Percentiles rank a stretch among this genome's conserved stretches.
phyloP scores from a whole-genome alignment of 2,113 vertebrate genomes.

The Acrocephalus arundinaceus region DNA sequence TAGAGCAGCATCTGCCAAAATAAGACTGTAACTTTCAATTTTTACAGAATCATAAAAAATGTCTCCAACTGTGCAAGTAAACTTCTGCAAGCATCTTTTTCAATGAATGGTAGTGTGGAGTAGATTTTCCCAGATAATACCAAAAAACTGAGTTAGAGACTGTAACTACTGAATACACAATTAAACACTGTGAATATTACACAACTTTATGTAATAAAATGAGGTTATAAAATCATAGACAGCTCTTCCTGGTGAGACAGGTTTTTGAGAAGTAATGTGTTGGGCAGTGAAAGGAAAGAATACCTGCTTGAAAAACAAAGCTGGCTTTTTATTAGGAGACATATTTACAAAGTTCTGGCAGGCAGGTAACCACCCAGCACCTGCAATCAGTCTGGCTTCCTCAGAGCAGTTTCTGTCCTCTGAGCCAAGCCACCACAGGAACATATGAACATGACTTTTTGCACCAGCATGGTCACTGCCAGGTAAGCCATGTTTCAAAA shows the following conservation, averaged over 20 bases:
- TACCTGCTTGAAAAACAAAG: neutral
- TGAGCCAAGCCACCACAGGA: neutral
- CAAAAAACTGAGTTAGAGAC: neutral
- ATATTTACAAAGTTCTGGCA: neutral
- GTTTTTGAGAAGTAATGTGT: neutral
- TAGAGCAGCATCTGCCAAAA: slow-evolving; percentile 65
- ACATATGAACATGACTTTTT: neutral
- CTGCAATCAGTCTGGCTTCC: neutral
- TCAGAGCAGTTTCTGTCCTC: neutral
- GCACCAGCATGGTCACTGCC: neutral
- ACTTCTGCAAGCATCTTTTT: neutral
- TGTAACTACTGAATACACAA: neutral
- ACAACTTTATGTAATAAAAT: neutral
- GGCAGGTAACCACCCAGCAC: neutral
- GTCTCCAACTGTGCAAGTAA: slow-evolving; percentile 32
- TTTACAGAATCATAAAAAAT: slow-evolving; percentile 50
- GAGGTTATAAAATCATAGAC: neutral
- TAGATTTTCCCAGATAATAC: neutral
- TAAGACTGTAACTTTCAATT: slow-evolving; percentile 25
- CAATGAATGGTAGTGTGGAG: neutral
- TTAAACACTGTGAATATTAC: neutral
- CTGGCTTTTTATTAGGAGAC: neutral
- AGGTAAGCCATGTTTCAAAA: neutral
- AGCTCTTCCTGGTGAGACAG: neutral
- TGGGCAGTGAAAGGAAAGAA: neutral